Percentiles rank a stretch among this genome's conserved stretches.
Conservation (phyloP, 2,113 vertebrate species). For the Tetrao urogallus region DNA sequence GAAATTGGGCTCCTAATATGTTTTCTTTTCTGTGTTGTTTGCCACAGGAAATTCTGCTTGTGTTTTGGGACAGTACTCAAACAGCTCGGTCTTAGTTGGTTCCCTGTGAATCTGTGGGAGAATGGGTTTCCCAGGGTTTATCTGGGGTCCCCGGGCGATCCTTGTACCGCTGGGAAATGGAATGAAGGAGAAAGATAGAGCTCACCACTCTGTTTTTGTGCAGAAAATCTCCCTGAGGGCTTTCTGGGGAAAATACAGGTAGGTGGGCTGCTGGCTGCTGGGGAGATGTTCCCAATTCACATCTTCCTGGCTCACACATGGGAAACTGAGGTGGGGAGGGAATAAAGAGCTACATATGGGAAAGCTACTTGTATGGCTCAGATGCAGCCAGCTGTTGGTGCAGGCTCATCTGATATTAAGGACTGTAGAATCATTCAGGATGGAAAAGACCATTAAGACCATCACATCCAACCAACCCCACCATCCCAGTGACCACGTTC, state of each 20-base stretch:
- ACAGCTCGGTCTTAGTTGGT: not conserved
- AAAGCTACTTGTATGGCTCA: not conserved
- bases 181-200: not conserved
- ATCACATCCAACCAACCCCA: too few species aligned
- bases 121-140: not conserved
- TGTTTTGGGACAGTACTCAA: not conserved
- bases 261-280: not conserved
- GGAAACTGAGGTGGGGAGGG: not conserved
- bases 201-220: accelerated
- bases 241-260: not conserved
- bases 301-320: accelerated
- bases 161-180: accelerated
- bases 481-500: too few species aligned
- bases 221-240: not conserved
- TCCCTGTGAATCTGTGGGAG: not conserved
- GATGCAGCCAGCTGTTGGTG: not conserved
- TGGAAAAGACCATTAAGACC: too few species aligned
- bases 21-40: not conserved
- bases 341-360: accelerated
- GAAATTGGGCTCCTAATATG: not conserved
- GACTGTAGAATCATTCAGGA: too few species aligned
- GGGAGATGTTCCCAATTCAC: accelerated
- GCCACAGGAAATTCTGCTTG: not conserved
- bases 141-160: too few species aligned
- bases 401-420: accelerated